These are phyloP conservation scores for Alauda arvensis DNA, from an alignment of 2,797 vertebrate species.

Conservation along the genomic window DNA sequence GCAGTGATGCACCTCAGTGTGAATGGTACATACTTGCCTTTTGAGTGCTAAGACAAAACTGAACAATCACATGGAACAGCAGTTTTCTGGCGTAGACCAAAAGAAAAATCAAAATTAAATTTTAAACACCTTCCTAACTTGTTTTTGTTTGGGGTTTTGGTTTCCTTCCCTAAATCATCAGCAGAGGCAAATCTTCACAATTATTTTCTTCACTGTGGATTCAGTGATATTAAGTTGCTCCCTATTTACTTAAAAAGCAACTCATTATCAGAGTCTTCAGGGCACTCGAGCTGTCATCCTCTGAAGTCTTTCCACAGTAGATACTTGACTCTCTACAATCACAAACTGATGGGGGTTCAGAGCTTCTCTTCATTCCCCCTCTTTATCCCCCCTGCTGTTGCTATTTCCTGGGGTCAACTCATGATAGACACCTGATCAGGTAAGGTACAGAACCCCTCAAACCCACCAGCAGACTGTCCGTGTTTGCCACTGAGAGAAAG, in stretches of 20 bases:
- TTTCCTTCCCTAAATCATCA: background rate
- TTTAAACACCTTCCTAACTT: background rate
- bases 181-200: background rate
- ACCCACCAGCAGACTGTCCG: background rate
- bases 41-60: background rate
- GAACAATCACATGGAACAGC: background rate
- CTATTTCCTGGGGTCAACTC: background rate
- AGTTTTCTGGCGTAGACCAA: background rate
- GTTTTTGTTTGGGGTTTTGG: background rate
- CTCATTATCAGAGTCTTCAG: background rate
- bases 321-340: background rate
- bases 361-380: background rate
- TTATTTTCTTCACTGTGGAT: background rate
- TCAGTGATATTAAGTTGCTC: background rate
- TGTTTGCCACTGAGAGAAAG: background rate
- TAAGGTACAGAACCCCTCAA: accelerated
- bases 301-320: background rate
- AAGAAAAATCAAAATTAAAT: background rate
- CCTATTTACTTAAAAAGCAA: background rate
- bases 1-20: background rate
- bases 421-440: background rate
- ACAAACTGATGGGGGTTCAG: background rate
- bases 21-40: background rate
- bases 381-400: background rate
- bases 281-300: background rate